phyloP scores from a whole-genome alignment of 1,140 invertebrate species.

The Drosophila mauritiana region DNA sequence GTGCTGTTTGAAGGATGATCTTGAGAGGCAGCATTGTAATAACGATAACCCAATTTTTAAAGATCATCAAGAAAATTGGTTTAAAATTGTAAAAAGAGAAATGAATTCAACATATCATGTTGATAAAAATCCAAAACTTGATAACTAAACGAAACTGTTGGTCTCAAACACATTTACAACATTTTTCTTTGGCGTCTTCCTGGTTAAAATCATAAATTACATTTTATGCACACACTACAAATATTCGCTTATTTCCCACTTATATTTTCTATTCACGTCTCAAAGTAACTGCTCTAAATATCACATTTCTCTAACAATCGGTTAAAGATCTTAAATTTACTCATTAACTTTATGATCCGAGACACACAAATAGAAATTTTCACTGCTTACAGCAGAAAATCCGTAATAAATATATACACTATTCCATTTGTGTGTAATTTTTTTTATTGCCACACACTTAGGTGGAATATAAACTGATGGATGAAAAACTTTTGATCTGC shows the following conservation, averaged over 20 bases:
- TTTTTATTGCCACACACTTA: conserved; percentile 56
- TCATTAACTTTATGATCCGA: conserved; percentile 35
- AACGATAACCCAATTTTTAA: not conserved
- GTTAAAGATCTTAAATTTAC: conserved; percentile 19
- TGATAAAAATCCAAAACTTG: not conserved
- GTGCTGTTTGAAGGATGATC: conserved; percentile 6
- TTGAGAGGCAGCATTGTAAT: not conserved
- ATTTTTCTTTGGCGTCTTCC: too few species aligned
- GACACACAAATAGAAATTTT: conserved; percentile 5
- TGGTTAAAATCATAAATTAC: too few species aligned
- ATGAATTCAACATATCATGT: not conserved
- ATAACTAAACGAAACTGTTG: too few species aligned
- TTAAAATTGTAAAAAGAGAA: not conserved
- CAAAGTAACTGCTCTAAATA: conserved; percentile 6
- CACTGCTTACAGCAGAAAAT: conserved; percentile 20
- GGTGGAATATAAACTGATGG: conserved; percentile 31
- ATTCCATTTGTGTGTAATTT: conserved; percentile 37
- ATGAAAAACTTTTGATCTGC: conserved; percentile 38
- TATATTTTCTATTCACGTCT: not conserved
- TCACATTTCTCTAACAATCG: conserved; percentile 12
- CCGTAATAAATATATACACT: conserved; percentile 66
- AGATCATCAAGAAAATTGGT: not conserved
- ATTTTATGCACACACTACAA: too few species aligned
- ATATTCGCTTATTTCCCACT: too few species aligned
- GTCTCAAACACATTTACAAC: too few species aligned